Percentiles rank a stretch among this genome's conserved stretches.
phyloP scores from a whole-genome alignment of 2,113 vertebrate genomes.

The Epinephelus cyanopodus region DNA sequence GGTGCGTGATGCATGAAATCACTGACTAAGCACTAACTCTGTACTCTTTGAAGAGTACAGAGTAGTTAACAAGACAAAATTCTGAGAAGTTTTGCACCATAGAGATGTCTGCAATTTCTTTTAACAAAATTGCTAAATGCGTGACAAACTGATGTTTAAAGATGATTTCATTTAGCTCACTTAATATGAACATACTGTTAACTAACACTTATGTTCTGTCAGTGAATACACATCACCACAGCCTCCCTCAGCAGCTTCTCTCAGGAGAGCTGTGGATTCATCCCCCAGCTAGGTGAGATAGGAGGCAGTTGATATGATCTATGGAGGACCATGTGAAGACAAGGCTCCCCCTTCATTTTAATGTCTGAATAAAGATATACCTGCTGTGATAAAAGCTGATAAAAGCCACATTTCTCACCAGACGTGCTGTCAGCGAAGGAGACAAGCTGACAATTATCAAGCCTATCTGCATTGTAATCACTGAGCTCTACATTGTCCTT shows the following conservation, averaged over 20 bases:
- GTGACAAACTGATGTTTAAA: too few relatives aligned
- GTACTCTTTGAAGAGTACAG: too few relatives aligned
- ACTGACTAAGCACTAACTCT: background rate
- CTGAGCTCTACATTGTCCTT: slow-evolving; percentile 27
- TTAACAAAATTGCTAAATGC: too few relatives aligned
- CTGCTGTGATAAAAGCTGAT: slow-evolving; percentile 46
- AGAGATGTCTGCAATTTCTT: too few relatives aligned
- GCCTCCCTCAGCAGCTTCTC: slow-evolving; percentile 11
- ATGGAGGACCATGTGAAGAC: slow-evolving; percentile 23
- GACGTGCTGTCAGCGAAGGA: slow-evolving; percentile 20
- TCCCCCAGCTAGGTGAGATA: slow-evolving; percentile 20
- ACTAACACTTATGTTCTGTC: slow-evolving; percentile 1
- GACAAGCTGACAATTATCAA: slow-evolving; percentile 53
- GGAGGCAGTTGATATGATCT: slow-evolving; percentile 50
- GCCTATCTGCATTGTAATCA: slow-evolving; percentile 44
- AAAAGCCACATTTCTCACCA: slow-evolving; percentile 10
- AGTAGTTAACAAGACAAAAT: too few relatives aligned
- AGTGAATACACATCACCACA: slow-evolving; percentile 4
- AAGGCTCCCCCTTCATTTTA: slow-evolving; percentile 33
- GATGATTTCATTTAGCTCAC: background rate
- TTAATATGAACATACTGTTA: background rate
- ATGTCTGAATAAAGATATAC: slow-evolving; percentile 37
- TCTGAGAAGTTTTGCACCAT: too few relatives aligned
- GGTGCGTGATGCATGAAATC: too few relatives aligned
- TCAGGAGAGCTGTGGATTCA: slow-evolving; percentile 5